These are phyloP conservation scores for Rosalia funebris DNA, from an alignment of 2,888 invertebrate species.

Conservation along the genomic window DNA sequence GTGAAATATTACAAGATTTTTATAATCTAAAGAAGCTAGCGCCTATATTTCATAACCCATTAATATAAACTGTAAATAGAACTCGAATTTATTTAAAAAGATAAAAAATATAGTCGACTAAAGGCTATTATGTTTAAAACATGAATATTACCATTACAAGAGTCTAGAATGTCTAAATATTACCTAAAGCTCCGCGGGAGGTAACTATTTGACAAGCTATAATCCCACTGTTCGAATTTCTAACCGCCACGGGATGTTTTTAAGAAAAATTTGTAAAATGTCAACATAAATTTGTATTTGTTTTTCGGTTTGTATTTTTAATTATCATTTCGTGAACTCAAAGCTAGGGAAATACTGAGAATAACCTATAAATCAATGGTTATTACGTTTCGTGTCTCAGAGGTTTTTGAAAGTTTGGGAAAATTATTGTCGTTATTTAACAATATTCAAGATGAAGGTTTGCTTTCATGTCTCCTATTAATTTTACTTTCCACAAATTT, in stretches of 20 bases:
- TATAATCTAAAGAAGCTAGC: conserved; percentile 1
- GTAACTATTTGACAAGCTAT: conserved; percentile 40
- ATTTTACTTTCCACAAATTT: too few relatives aligned
- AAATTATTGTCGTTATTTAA: too few relatives aligned
- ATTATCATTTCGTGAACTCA: conserved; percentile 9
- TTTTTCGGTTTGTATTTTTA: conserved; percentile 21
- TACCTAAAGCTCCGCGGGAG: conserved; percentile 35
- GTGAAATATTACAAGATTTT: conserved; percentile 20
- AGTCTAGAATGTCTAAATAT: conserved; percentile 41
- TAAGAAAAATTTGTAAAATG: conserved; percentile 43
- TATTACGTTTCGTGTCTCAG: too few relatives aligned
- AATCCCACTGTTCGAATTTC: conserved; percentile 41
- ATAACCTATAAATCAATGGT: conserved; percentile 17
- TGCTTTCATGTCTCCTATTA: too few relatives aligned
- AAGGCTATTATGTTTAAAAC: conserved; percentile 25
- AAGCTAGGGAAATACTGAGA: conserved; percentile 1
- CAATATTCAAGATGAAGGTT: too few relatives aligned
- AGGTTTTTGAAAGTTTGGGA: too few relatives aligned
- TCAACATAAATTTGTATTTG: conserved; percentile 39
- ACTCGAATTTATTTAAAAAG: background rate
- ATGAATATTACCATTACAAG: conserved; percentile 39
- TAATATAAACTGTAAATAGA: conserved; percentile 1
- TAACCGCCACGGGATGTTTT: conserved; percentile 37
- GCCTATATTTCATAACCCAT: background rate
- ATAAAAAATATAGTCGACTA: conserved; percentile 10